phyloP scores from a whole-genome alignment of 1,140 invertebrate genomes.

The Lucilia sericata region DNA sequence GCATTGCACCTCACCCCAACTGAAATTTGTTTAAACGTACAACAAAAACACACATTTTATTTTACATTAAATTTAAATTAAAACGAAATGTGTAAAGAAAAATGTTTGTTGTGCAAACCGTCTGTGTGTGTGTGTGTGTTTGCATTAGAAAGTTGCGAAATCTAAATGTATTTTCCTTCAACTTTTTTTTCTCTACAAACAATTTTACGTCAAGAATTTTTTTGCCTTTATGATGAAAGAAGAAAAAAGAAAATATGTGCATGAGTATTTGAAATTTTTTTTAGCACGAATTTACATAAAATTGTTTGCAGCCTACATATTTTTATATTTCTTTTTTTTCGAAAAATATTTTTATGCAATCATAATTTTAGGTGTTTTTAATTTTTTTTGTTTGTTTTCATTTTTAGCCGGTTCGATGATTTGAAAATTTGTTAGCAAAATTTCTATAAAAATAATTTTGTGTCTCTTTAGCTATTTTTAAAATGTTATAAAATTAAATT shows the following conservation, averaged over 20 bases:
- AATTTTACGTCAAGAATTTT: too few species aligned
- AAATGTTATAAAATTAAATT: too few species aligned
- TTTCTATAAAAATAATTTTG: too few species aligned
- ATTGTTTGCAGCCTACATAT: too few species aligned
- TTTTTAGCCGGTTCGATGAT: conserved; percentile 7
- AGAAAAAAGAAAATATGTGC: neutral
- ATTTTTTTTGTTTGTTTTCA: too few species aligned
- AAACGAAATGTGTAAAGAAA: neutral
- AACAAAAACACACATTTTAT: too few species aligned
- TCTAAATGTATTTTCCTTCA: neutral
- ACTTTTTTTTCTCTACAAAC: too few species aligned
- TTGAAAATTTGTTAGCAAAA: neutral
- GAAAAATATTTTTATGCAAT: neutral
- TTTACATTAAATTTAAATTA: too few species aligned
- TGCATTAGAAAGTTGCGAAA: conserved; percentile 16
- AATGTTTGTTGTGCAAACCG: neutral
- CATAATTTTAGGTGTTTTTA: neutral
- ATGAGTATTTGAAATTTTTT: neutral
- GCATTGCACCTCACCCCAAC: too few species aligned
- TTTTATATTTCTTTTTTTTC: neutral
- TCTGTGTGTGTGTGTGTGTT: neutral
- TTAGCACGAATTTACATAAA: too few species aligned
- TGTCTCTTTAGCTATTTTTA: too few species aligned
- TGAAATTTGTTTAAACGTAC: too few species aligned
- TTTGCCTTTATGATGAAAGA: neutral